These are phyloP conservation scores for Pseudanteris insignis DNA, from an alignment of 2,888 invertebrate species.

Conservation along the genomic window DNA sequence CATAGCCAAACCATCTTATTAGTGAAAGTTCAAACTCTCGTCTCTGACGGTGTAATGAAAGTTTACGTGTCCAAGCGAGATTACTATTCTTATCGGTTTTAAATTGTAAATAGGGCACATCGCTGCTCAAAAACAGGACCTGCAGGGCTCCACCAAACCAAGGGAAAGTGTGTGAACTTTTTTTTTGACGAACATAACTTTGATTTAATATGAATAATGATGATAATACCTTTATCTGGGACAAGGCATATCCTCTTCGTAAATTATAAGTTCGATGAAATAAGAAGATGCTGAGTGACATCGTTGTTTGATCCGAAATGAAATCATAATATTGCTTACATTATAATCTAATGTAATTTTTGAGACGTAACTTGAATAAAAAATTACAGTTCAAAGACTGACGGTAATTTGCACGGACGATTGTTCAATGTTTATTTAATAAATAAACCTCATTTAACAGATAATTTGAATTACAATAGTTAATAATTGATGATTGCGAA, in stretches of 20 bases:
- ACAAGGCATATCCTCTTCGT: slow-evolving; percentile 19
- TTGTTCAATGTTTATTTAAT: no score
- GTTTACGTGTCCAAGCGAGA: slow-evolving; percentile 36
- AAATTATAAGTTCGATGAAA: slow-evolving; percentile 18
- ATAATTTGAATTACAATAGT: no score
- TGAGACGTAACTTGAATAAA: no score
- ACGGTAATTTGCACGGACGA: no score
- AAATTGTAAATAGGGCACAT: slow-evolving; percentile 42
- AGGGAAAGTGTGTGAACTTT: slow-evolving; percentile 39
- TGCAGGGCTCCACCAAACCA: slow-evolving; percentile 30
- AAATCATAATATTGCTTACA: slow-evolving; percentile 17
- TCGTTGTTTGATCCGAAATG: slow-evolving; percentile 6
- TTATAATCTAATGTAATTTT: background rate
- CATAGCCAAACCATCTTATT: slow-evolving; percentile 43
- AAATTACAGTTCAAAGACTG: no score
- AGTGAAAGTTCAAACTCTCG: slow-evolving; percentile 46
- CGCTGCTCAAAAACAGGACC: slow-evolving; percentile 33
- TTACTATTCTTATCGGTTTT: slow-evolving; percentile 44
- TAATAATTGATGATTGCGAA: no score
- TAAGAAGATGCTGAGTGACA: slow-evolving; percentile 10
- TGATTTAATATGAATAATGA: slow-evolving; percentile 31
- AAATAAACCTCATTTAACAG: no score
- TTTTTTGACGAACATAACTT: slow-evolving; percentile 26
- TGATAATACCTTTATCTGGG: slow-evolving; percentile 21
- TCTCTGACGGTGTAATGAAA: slow-evolving; percentile 44